Conservation (phyloP, 2,888 invertebrate species). For the Mamestra brassicae region DNA sequence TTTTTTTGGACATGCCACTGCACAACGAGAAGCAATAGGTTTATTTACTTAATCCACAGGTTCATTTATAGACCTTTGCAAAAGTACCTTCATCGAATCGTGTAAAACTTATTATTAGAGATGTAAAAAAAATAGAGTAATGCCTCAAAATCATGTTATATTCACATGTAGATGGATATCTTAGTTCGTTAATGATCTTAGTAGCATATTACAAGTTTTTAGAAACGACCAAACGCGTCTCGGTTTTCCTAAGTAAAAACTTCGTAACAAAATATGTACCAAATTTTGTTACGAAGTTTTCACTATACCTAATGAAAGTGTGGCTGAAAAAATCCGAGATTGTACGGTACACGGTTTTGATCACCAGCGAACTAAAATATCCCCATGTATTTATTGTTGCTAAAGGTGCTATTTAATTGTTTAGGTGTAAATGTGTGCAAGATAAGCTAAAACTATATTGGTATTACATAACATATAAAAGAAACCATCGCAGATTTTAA, state of each 20-base stretch:
- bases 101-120: constrained; percentile 14
- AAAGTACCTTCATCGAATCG: constrained; percentile 24
- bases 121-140: constrained; percentile 11
- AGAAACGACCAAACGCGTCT: no score
- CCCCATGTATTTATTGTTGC: constrained; percentile 39
- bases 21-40: constrained; percentile 30
- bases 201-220: background rate
- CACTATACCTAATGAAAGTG: background rate
- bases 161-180: constrained; percentile 4
- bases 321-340: background rate
- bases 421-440: constrained; percentile 42
- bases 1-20: constrained; percentile 12
- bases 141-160: constrained; percentile 11
- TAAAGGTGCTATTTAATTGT: constrained; percentile 62
- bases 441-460: constrained; percentile 8
- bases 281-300: background rate
- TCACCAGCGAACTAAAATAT: background rate
- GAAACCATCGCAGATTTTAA: no score
- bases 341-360: background rate
- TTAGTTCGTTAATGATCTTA: constrained; percentile 20
- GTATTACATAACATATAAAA: no score
- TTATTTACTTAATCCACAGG: constrained; percentile 10
- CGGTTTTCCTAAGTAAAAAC: background rate
- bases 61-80: constrained; percentile 1
- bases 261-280: no score